Percentiles rank a stretch among this genome's conserved stretches.
Conservation (phyloP, 1,140 invertebrate species). For the Paralvinella palmiformis region DNA sequence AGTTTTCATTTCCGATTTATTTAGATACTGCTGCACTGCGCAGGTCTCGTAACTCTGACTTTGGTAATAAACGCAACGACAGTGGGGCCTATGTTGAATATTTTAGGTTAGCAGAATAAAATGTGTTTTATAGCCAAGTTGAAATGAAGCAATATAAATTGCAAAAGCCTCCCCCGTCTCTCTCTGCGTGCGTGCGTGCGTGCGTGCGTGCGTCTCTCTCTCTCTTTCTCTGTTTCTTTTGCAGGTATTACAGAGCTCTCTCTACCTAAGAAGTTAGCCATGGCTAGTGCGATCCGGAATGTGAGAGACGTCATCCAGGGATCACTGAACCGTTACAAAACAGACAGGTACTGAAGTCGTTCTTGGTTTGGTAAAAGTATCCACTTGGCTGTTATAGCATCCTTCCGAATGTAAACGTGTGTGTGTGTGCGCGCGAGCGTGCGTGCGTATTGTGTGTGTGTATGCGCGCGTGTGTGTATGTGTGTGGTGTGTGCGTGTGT, state of each 20-base stretch:
- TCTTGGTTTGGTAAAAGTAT: background rate
- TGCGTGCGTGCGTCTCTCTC: too few species aligned
- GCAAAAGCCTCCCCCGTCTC: too few species aligned
- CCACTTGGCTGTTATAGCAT: background rate
- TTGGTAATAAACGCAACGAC: constrained; percentile 51
- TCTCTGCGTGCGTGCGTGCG: too few species aligned
- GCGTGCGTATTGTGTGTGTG: constrained; percentile 1
- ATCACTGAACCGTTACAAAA: constrained; percentile 44
- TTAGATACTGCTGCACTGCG: constrained; percentile 49
- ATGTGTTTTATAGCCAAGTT: too few species aligned
- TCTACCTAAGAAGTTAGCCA: constrained; percentile 40
- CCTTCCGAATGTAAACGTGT: background rate
- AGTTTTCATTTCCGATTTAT: too few species aligned
- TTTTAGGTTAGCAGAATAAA: constrained; percentile 47
- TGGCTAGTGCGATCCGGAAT: constrained; percentile 45
- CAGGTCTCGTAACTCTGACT: constrained; percentile 49
- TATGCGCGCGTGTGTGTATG: background rate
- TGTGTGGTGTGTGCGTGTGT: background rate
- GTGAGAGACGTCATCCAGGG: constrained; percentile 37
- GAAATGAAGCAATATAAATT: too few species aligned
- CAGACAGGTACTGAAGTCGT: constrained; percentile 36
- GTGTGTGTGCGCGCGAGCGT: background rate
- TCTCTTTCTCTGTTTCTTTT: background rate
- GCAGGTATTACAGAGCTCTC: constrained; percentile 49
- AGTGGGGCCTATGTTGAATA: constrained; percentile 37